phyloP scores from a whole-genome alignment of 2,113 vertebrate species.

The Xyrauchen texanus region DNA sequence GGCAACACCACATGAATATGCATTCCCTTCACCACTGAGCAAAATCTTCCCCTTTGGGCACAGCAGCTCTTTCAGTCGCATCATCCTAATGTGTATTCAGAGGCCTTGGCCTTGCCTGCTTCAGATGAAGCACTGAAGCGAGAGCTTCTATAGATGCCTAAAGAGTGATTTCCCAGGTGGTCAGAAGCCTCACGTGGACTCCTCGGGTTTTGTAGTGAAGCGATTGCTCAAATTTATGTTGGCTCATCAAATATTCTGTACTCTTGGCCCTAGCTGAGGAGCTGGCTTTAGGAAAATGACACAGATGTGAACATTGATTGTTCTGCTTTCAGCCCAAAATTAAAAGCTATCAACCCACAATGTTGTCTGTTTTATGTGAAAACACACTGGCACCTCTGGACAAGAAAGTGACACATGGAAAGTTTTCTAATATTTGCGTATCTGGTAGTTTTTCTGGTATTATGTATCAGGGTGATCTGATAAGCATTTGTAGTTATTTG shows the following conservation, averaged over 20 bases:
- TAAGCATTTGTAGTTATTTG: no score
- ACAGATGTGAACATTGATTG: slow-evolving; percentile 4
- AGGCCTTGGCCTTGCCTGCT: slow-evolving; percentile 16
- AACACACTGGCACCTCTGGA: no score
- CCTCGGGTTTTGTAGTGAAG: slow-evolving; percentile 52
- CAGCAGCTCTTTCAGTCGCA: slow-evolving; percentile 22
- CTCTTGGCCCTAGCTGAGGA: slow-evolving; percentile 14
- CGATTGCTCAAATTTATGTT: slow-evolving; percentile 64
- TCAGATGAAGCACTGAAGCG: slow-evolving; percentile 26
- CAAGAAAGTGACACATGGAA: no score
- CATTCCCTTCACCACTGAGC: slow-evolving; percentile 37
- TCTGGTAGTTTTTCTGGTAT: no score
- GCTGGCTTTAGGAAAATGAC: slow-evolving; percentile 9
- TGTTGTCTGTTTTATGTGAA: not conserved
- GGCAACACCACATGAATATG: slow-evolving; percentile 52
- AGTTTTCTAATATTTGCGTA: no score
- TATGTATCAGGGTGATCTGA: no score
- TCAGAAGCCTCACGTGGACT: slow-evolving; percentile 11
- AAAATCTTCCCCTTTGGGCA: not conserved
- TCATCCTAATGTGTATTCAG: slow-evolving; percentile 45
- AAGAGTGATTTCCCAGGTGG: slow-evolving; percentile 40
- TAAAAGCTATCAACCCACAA: not conserved
- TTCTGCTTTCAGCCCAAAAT: slow-evolving; percentile 8
- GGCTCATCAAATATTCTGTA: slow-evolving; percentile 64
- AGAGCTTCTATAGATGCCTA: slow-evolving; percentile 27